These are phyloP conservation scores for Ictalurus punctatus DNA, from an alignment of 2,113 vertebrate species.

Conservation along the genomic window DNA sequence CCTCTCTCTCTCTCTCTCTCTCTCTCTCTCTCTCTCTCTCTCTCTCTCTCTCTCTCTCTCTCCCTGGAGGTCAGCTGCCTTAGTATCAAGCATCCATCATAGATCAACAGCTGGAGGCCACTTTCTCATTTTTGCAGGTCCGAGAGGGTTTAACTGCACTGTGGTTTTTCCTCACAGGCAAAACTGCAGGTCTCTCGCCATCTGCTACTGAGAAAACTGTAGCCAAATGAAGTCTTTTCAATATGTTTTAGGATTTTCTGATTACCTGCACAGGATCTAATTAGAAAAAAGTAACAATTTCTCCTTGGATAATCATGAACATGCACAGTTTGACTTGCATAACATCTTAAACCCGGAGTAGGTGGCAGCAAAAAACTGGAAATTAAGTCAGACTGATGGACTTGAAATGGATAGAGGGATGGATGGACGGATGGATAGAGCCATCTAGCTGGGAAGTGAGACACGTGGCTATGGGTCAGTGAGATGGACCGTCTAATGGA, in stretches of 20 bases:
- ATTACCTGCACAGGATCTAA: not conserved
- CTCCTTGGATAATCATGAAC: not conserved
- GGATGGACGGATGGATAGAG: not conserved
- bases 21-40: slow-evolving; percentile 24
- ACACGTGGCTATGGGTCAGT: not conserved
- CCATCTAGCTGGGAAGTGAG: not conserved
- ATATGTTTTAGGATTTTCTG: not conserved
- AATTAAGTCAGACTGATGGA: no score
- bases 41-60: not conserved
- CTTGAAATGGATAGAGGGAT: not conserved
- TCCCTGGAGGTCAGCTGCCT: slow-evolving; percentile 68
- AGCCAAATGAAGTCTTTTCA: slow-evolving; percentile 35
- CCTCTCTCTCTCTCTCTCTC: no score
- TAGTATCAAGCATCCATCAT: slow-evolving; percentile 75
- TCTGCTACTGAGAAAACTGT: slow-evolving; percentile 62
- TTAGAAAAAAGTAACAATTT: not conserved
- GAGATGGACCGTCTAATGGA: not conserved
- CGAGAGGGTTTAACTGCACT: slow-evolving; percentile 60
- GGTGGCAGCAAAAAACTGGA: not conserved
- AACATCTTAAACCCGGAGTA: not conserved
- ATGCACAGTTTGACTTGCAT: not conserved
- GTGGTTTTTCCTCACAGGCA: slow-evolving; percentile 49
- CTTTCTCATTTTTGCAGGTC: slow-evolving; percentile 65
- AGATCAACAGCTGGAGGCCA: slow-evolving; percentile 65
- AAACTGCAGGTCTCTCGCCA: slow-evolving; percentile 58